Percentiles rank a stretch among this genome's conserved stretches.
These are phyloP conservation scores for Oreochromis grahami DNA, from an alignment of 2,797 vertebrate genomes.

Conservation along the genomic window DNA sequence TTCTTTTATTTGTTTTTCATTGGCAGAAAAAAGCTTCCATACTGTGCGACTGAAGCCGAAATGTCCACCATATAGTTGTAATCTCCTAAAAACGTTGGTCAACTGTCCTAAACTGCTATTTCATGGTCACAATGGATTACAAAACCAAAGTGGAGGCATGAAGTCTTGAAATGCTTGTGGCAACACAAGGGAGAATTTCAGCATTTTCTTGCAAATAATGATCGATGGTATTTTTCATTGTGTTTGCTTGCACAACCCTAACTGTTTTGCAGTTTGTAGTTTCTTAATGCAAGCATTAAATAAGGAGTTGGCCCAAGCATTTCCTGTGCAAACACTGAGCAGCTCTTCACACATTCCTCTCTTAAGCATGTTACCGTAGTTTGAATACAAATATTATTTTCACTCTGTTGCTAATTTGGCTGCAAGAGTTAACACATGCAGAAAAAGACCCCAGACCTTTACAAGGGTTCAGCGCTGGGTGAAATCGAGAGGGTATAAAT, in stretches of 20 bases:
- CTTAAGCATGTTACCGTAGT: background rate
- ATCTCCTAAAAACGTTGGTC: background rate
- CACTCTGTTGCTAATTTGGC: background rate
- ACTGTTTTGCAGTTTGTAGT: background rate
- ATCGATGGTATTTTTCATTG: background rate
- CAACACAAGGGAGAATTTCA: background rate
- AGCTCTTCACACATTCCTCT: background rate
- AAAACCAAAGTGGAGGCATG: background rate
- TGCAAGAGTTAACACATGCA: background rate
- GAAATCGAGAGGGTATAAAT: background rate
- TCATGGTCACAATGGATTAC: background rate
- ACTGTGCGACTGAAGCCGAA: accelerated
- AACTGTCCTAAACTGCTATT: background rate
- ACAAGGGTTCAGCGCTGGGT: background rate
- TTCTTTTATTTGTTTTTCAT: background rate
- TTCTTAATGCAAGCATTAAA: background rate
- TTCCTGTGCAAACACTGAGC: background rate
- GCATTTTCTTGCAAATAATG: background rate
- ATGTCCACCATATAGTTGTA: background rate
- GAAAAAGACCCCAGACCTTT: background rate
- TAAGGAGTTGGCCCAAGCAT: background rate
- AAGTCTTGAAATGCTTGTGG: background rate
- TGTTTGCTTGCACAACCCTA: background rate
- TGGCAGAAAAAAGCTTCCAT: background rate
- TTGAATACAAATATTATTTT: background rate